Conservation (phyloP, 35 echinoderm and acorn worm genomes). For the Apostichopus californicus region DNA sequence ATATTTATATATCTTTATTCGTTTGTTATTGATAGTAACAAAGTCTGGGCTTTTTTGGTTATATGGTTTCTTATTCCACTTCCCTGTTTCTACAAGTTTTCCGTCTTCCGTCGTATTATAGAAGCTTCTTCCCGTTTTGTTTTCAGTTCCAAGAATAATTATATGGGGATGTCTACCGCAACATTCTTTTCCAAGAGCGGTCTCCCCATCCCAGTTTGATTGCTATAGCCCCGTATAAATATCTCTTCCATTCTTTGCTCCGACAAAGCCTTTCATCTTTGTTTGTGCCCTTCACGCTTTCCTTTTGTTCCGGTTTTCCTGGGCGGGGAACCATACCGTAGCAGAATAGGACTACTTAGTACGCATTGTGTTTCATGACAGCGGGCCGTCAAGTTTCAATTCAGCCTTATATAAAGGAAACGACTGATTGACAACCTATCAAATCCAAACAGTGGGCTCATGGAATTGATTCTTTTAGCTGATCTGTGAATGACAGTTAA, state of each 20-base stretch:
- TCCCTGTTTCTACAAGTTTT: too few species aligned
- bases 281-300: conserved; percentile 21
- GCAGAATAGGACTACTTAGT: conserved; percentile 32
- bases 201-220: too few species aligned
- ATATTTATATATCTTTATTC: too few species aligned
- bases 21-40: too few species aligned
- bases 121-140: too few species aligned
- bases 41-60: too few species aligned
- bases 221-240: too few species aligned
- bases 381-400: conserved; percentile 5
- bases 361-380: conserved; percentile 2
- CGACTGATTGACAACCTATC: conserved; percentile 39
- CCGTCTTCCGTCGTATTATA: not conserved
- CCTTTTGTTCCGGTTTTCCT: not conserved
- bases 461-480: conserved; percentile 7
- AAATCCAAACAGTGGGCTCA: not conserved
- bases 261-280: not conserved
- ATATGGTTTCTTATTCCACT: too few species aligned
- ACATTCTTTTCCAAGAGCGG: not conserved
- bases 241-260: not conserved
- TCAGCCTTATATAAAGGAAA: not conserved
- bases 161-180: not conserved
- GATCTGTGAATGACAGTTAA: conserved; percentile 1
- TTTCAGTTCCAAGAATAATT: conserved; percentile 4
- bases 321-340: conserved; percentile 20